Conservation (phyloP, 2,797 vertebrate species). For the Philypnodon macrostomus region DNA sequence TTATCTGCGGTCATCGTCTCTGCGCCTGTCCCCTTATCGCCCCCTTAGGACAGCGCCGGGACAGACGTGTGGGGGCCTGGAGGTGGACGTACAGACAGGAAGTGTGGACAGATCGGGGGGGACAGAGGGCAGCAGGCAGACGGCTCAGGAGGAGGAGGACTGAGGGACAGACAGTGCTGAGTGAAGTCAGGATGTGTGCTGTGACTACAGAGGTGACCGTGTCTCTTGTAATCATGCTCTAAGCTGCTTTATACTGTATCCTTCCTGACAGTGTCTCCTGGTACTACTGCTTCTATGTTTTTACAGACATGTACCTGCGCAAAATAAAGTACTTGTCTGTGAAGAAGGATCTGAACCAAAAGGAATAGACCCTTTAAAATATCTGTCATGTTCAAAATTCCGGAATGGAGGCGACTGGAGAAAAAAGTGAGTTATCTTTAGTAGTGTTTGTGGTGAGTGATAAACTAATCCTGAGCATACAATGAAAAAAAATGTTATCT, state of each 20-base stretch:
- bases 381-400: too few relatives aligned
- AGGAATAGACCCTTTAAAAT: too few relatives aligned
- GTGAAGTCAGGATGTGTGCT: conserved; percentile 53
- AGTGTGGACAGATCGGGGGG: conserved; percentile 52
- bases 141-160: conserved; percentile 30
- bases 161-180: conserved; percentile 23
- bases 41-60: conserved; percentile 43
- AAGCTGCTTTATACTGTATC: conserved; percentile 24
- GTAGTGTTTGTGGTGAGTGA: too few relatives aligned
- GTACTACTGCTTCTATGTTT: conserved; percentile 23
- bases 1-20: conserved; percentile 67
- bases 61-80: conserved; percentile 6
- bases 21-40: conserved; percentile 72
- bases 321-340: too few relatives aligned
- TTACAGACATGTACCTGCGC: background rate
- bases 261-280: conserved; percentile 46
- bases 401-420: too few relatives aligned
- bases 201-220: conserved; percentile 54
- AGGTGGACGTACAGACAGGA: conserved; percentile 37
- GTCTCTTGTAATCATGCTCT: conserved; percentile 32
- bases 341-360: too few relatives aligned
- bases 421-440: too few relatives aligned
- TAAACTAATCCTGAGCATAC: too few relatives aligned
- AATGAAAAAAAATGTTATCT: too few relatives aligned
- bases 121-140: conserved; percentile 72